A percentile compares a stretch with the other conserved stretches of the same genome.
Evolutionary conservation across 2,888 invertebrate species (phyloP).

Genomic region (Mesopsocus fuscifrons): DNA sequence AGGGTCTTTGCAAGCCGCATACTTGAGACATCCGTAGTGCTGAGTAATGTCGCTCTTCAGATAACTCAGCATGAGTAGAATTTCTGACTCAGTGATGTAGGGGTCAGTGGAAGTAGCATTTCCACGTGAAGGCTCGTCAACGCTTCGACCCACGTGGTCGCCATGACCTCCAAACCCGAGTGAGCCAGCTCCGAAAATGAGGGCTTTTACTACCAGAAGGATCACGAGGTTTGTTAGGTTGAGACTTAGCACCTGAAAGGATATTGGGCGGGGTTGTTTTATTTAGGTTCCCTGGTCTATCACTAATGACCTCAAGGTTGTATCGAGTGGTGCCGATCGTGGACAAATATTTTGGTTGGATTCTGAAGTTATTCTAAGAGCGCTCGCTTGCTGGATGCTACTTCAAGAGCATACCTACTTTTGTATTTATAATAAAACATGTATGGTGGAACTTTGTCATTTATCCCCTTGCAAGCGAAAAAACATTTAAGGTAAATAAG

Average conservation of each 20-base stretch:
- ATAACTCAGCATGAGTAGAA: slow-evolving; percentile 47
- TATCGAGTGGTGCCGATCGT: no score
- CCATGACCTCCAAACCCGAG: slow-evolving; percentile 37
- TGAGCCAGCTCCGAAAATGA: slow-evolving; percentile 66
- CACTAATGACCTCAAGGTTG: no score
- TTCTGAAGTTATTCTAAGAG: no score
- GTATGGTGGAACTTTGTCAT: no score
- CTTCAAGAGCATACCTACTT: no score
- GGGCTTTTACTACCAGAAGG: slow-evolving; percentile 55
- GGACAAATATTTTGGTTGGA: no score
- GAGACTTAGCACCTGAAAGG: slow-evolving; percentile 46
- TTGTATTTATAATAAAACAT: no score
- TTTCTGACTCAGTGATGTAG: slow-evolving; percentile 45
- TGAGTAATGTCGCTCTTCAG: slow-evolving; percentile 39
- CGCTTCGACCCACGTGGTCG: slow-evolving; percentile 27
- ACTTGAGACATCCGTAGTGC: slow-evolving; percentile 51
- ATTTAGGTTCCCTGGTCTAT: no score
- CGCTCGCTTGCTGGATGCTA: no score
- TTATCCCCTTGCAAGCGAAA: no score
- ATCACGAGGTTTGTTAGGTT: slow-evolving; percentile 66
- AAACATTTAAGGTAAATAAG: no score
- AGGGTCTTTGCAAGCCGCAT: slow-evolving; percentile 57
- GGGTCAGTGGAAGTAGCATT: slow-evolving; percentile 12
- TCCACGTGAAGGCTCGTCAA: slow-evolving; percentile 35
- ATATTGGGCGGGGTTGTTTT: no score